These are phyloP conservation scores for Labeo rohita DNA, from an alignment of 2,113 vertebrate species.

Conservation along the genomic window DNA sequence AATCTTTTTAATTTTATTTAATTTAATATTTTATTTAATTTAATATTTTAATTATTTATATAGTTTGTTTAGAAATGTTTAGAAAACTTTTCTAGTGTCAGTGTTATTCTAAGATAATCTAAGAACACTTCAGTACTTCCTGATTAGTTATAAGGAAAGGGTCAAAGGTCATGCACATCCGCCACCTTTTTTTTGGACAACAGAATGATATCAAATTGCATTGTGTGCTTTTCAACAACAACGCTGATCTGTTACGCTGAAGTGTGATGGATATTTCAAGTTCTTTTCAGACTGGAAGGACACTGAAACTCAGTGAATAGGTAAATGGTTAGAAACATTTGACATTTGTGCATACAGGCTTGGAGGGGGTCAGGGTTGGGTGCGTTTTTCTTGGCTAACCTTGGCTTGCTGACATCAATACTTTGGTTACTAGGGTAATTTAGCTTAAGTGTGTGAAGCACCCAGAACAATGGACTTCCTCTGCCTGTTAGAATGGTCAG, in stretches of 20 bases:
- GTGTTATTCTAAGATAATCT: background rate
- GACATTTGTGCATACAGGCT: background rate
- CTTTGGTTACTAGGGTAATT: slow-evolving; percentile 42
- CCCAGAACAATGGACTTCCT: slow-evolving; percentile 63
- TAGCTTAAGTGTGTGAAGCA: slow-evolving; percentile 42
- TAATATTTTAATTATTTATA: too few species aligned
- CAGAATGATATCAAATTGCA: background rate
- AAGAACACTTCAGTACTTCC: slow-evolving; percentile 2
- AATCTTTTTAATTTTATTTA: too few species aligned
- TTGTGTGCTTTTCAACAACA: background rate
- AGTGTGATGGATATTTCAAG: background rate
- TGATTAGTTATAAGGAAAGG: background rate
- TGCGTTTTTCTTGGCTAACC: background rate
- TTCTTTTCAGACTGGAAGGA: background rate
- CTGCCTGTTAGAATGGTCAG: slow-evolving; percentile 35
- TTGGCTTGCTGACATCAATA: slow-evolving; percentile 38
- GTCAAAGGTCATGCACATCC: slow-evolving; percentile 14
- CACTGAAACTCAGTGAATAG: slow-evolving; percentile 16
- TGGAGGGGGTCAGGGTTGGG: background rate
- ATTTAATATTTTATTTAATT: too few species aligned
- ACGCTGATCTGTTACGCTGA: background rate
- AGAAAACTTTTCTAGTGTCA: background rate
- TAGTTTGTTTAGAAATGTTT: background rate
- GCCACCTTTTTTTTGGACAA: background rate
- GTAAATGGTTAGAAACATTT: background rate